Conservation (phyloP, 64 coral and sea anemone species). For the Pachyseris speciosa region DNA sequence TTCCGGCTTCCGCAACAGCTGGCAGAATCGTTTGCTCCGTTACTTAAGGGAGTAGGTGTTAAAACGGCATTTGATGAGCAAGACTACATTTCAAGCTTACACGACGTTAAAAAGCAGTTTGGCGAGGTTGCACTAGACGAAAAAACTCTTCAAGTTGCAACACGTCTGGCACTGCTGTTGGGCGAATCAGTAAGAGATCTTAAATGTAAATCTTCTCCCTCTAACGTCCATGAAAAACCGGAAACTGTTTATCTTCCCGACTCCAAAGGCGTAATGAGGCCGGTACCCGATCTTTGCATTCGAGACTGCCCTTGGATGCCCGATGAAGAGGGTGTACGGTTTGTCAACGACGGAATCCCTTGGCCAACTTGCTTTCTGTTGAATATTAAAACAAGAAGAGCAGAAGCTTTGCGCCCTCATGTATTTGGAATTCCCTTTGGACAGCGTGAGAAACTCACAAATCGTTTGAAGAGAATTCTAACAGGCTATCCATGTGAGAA, state of each 20-base stretch:
- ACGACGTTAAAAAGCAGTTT: neutral
- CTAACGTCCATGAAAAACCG: neutral
- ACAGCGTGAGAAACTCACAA: slow-evolving; percentile 84
- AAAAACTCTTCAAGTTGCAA: slow-evolving; percentile 4
- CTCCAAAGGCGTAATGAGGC: slow-evolving; percentile 41
- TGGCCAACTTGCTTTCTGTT: neutral
- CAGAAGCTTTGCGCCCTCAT: slow-evolving; percentile 34
- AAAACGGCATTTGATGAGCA: slow-evolving; percentile 30
- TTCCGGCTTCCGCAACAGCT: slow-evolving; percentile 11
- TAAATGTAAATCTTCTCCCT: neutral
- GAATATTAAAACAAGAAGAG: slow-evolving; percentile 68
- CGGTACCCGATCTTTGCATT: slow-evolving; percentile 39
- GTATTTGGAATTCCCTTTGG: slow-evolving; percentile 62
- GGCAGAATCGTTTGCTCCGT: neutral
- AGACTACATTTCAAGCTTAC: slow-evolving; percentile 52
- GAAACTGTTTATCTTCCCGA: slow-evolving; percentile 52
- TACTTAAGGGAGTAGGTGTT: slow-evolving; percentile 63
- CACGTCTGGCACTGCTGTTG: slow-evolving; percentile 18
- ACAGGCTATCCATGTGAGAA: slow-evolving; percentile 78
- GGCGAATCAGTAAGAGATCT: neutral
- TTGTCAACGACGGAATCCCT: slow-evolving; percentile 43
- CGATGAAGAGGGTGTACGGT: slow-evolving; percentile 33
- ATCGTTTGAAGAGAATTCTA: slow-evolving; percentile 83
- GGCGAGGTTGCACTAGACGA: slow-evolving; percentile 6
- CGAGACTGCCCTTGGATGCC: slow-evolving; percentile 76